Percentiles rank a stretch among this genome's conserved stretches.
Evolutionary conservation across 2,113 vertebrate species (phyloP).

Genomic region (Leptobrachium leishanense): DNA sequence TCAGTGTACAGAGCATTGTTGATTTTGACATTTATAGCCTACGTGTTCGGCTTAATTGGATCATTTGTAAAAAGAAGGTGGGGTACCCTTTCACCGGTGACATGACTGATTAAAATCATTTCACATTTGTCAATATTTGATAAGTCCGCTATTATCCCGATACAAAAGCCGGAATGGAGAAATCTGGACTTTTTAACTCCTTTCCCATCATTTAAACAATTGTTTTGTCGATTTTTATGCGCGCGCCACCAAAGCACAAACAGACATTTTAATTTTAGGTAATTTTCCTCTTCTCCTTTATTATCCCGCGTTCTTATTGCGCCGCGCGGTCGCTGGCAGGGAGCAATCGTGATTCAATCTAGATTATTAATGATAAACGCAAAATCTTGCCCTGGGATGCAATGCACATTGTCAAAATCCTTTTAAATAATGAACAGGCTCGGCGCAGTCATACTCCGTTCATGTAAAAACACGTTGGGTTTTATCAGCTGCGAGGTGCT

Average conservation of each 20-base stretch:
- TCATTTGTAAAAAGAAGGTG: slow-evolving; percentile 84
- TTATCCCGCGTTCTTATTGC: no score
- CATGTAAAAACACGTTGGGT: neutral
- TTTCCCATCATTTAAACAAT: slow-evolving; percentile 8
- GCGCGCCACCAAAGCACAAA: neutral
- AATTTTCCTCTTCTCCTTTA: neutral
- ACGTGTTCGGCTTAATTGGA: slow-evolving; percentile 86
- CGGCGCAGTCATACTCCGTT: neutral
- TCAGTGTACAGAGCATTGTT: slow-evolving; percentile 78
- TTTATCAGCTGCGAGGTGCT: neutral
- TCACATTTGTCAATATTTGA: slow-evolving; percentile 85
- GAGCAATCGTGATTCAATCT: neutral
- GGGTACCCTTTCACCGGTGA: slow-evolving; percentile 73
- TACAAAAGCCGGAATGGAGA: slow-evolving; percentile 65
- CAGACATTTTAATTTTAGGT: slow-evolving; percentile 8
- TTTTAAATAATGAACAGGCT: neutral
- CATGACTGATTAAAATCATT: slow-evolving; percentile 84
- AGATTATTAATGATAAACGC: slow-evolving; percentile 12
- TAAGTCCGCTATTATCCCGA: slow-evolving; percentile 76
- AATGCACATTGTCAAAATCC: slow-evolving; percentile 1
- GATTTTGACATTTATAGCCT: slow-evolving; percentile 86
- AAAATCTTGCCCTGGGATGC: neutral
- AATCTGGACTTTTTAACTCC: slow-evolving; percentile 15
- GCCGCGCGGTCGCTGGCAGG: no score
- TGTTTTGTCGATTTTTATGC: neutral